Percentiles rank a stretch among this genome's conserved stretches.
Evolutionary conservation across 2,113 vertebrate species (phyloP).

Genomic region (Menidia beryllina): DNA sequence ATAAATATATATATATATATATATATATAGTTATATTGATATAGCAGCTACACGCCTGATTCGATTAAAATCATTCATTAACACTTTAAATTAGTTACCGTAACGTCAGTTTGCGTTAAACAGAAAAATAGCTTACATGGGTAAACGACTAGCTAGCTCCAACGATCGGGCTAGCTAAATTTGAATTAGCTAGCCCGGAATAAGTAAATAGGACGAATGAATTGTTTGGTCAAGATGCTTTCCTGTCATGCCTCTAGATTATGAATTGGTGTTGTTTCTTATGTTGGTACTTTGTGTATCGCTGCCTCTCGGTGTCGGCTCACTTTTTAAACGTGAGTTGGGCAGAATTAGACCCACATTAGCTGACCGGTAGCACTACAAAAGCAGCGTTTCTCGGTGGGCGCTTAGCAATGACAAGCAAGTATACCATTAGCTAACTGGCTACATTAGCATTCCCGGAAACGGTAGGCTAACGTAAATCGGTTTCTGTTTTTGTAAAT

Average conservation of each 20-base stretch:
- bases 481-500: background rate
- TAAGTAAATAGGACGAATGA: conserved; percentile 47
- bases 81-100: conserved; percentile 55
- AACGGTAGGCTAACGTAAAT: conserved; percentile 4
- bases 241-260: conserved; percentile 9
- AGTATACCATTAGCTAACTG: conserved; percentile 43
- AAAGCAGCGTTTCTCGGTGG: conserved; percentile 11
- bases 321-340: background rate
- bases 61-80: conserved; percentile 57
- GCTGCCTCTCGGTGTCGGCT: background rate
- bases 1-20: too few relatives aligned
- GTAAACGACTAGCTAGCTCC: conserved; percentile 52
- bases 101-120: conserved; percentile 37
- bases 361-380: conserved; percentile 13
- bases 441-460: conserved; percentile 43
- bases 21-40: conserved; percentile 54
- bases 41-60: conserved; percentile 70
- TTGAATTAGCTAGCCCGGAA: conserved; percentile 59
- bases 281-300: background rate
- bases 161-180: conserved; percentile 54
- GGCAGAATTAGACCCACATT: background rate
- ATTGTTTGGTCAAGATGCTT: conserved; percentile 26
- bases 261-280: background rate
- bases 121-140: conserved; percentile 22
- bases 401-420: conserved; percentile 21